Evolutionary conservation across 2,888 invertebrate genomes (phyloP), one percentile per base, ranked within the genome.

Genomic region (Eupithecia vulgata): DNA sequence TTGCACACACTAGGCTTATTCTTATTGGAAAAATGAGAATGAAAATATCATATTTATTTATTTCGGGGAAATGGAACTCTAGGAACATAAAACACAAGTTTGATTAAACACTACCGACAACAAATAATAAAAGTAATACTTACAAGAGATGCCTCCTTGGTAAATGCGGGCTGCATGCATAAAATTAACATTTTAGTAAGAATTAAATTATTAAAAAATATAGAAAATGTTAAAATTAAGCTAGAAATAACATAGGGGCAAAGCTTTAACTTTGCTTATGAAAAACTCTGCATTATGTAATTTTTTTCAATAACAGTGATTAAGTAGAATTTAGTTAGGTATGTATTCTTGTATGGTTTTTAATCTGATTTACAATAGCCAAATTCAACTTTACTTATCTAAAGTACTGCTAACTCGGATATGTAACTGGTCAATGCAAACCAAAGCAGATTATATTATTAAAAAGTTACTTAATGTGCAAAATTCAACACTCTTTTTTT

Each of bases 81-180:
- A 61, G 7, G 61, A 34, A 17, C 15, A 61, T 17, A 17, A 0
- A 6, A 61, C 17, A 15, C 13, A 6, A 61, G 17, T 34, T 61
- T 34, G 7, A 61, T 61, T 61, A 34, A 6, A 59, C 13, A 30
- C 15, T 59, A 57, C 5, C n/a, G 21, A 57, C 25, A 25, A 34
- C 1, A 17, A 57, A 68, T 66, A 72, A 76, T 81, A 77, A 73
- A 67, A 64, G 70, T 74, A 80, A 90, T 93, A 95, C 95, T 94
- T 82, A 95, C 95, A 94, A 90, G 45, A 93, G 85, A 84, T 94
- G 88, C 87, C 94, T 91, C 88, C 95, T 85, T 80, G 94, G 93
- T 91, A 94, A 94, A 86, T 94, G 95, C 78, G 95, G 93, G 91
- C 95, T 95, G 92, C 94, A 93, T 94, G 94, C 94, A 84, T 82